A percentile compares a stretch with the other conserved stretches of the same genome.
phyloP scores from a whole-genome alignment of 2,113 vertebrate genomes.

The Ciconia boyciana region DNA sequence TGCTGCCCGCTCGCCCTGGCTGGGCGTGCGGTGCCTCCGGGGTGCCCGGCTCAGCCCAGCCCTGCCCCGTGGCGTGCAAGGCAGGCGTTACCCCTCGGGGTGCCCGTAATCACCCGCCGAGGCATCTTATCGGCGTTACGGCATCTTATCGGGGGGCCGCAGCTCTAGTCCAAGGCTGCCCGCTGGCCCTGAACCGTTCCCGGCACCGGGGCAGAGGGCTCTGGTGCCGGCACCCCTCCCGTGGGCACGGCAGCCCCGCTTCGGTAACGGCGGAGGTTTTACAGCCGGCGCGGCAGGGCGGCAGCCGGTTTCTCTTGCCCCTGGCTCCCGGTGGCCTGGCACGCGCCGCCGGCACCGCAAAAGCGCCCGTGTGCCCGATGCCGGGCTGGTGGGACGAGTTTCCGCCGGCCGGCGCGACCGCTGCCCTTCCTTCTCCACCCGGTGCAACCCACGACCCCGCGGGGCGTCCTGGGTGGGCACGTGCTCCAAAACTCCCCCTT shows the following conservation, averaged over 20 bases:
- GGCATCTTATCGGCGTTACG: neutral
- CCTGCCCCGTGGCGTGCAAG: neutral
- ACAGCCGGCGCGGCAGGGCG: accelerated
- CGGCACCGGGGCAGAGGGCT: neutral
- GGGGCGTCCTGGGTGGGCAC: neutral
- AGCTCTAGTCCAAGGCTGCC: neutral
- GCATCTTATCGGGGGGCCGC: neutral
- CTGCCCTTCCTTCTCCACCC: too few relatives aligned
- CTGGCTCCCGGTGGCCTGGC: too few relatives aligned
- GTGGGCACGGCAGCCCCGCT: neutral
- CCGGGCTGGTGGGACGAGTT: neutral
- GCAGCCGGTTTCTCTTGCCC: too few relatives aligned
- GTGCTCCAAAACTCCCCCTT: too few relatives aligned
- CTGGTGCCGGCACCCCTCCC: accelerated
- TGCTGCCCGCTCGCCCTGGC: neutral
- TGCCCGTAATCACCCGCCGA: neutral
- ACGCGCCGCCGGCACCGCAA: accelerated
- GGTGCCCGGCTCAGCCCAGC: neutral
- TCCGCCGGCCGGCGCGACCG: neutral
- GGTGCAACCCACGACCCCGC: accelerated
- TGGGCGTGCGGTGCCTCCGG: too few relatives aligned
- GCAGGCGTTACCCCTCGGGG: neutral
- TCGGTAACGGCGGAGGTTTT: accelerated
- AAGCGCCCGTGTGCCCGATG: accelerated
- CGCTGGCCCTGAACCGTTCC: neutral